A percentile compares a stretch with the other conserved stretches of the same genome.
Conservation (phyloP, 2,888 invertebrate genomes). For the Leucoptera coffeella region DNA sequence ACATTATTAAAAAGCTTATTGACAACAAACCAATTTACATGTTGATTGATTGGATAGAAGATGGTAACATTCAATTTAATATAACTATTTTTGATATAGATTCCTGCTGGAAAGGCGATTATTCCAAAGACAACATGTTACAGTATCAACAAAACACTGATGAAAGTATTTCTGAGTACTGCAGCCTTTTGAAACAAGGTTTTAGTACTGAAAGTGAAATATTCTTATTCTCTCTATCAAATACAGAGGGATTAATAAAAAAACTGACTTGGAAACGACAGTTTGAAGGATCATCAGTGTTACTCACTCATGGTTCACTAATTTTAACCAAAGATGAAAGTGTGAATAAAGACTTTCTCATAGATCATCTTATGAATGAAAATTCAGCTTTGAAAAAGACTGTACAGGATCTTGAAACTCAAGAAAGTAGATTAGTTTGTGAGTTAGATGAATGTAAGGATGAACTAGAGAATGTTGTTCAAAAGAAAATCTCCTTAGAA, state of each 20-base stretch:
- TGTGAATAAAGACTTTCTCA: constrained; percentile 12
- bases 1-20: too few species aligned
- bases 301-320: constrained; percentile 17
- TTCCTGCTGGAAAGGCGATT: constrained; percentile 21
- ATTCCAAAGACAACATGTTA: constrained; percentile 15
- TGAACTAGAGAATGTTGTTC: constrained; percentile 19
- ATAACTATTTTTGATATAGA: constrained; percentile 18
- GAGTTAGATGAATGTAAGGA: constrained; percentile 16
- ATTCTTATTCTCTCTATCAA: not conserved
- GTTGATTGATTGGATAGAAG: constrained; percentile 19
- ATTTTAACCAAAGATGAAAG: constrained; percentile 11
- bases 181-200: constrained; percentile 10
- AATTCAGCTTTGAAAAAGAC: constrained; percentile 13
- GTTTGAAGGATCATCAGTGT: constrained; percentile 11
- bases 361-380: constrained; percentile 20
- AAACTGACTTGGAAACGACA: constrained; percentile 23
- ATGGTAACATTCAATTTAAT: too few species aligned
- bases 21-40: too few species aligned
- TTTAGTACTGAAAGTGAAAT: constrained; percentile 11
- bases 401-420: constrained; percentile 8
- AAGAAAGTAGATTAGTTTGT: constrained; percentile 10
- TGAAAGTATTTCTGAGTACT: constrained; percentile 17
- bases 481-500: constrained; percentile 19
- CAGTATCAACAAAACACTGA: constrained; percentile 12
- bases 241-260: constrained; percentile 9